Evolutionary conservation across 2,113 vertebrate species (phyloP).

Genomic region (Alexandromys fortis): DNA sequence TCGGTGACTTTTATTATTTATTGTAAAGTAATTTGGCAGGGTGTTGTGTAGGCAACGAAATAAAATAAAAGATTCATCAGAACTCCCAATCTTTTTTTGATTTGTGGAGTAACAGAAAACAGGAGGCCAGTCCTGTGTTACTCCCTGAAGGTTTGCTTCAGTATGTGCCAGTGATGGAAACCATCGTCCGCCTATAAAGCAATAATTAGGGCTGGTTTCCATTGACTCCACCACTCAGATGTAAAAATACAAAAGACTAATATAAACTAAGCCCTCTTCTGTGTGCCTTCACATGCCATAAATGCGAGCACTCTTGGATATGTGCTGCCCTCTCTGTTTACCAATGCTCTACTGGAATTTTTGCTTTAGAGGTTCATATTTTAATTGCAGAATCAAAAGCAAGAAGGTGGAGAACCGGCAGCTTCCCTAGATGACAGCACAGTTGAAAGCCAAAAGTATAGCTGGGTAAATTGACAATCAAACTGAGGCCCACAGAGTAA

Average conservation of each 20-base stretch:
- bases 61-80: slow-evolving; percentile 86
- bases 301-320: slow-evolving; percentile 71
- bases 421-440: neutral
- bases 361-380: slow-evolving; percentile 85
- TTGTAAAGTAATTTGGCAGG: slow-evolving; percentile 84
- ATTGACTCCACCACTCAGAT: slow-evolving; percentile 83
- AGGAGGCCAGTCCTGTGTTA: slow-evolving; percentile 81
- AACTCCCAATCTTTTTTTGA: slow-evolving; percentile 85
- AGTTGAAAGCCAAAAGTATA: neutral
- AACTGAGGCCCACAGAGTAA: neutral
- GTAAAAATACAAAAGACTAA: slow-evolving; percentile 77
- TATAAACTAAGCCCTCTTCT: slow-evolving; percentile 80
- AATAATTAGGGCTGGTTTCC: slow-evolving; percentile 85
- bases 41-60: slow-evolving; percentile 82
- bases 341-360: slow-evolving; percentile 35
- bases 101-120: slow-evolving; percentile 87
- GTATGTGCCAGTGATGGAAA: slow-evolving; percentile 88
- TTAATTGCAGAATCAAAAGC: slow-evolving; percentile 76
- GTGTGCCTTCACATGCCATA: slow-evolving; percentile 73
- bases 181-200: slow-evolving; percentile 86
- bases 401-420: slow-evolving; percentile 33
- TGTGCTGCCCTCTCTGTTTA: slow-evolving; percentile 75
- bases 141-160: slow-evolving; percentile 86
- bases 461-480: neutral
- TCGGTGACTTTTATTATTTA: slow-evolving; percentile 83